A percentile compares a stretch with the other conserved stretches of the same genome.
phyloP scores from a whole-genome alignment of 2,888 invertebrate genomes.

The Lobophora halterata region DNA sequence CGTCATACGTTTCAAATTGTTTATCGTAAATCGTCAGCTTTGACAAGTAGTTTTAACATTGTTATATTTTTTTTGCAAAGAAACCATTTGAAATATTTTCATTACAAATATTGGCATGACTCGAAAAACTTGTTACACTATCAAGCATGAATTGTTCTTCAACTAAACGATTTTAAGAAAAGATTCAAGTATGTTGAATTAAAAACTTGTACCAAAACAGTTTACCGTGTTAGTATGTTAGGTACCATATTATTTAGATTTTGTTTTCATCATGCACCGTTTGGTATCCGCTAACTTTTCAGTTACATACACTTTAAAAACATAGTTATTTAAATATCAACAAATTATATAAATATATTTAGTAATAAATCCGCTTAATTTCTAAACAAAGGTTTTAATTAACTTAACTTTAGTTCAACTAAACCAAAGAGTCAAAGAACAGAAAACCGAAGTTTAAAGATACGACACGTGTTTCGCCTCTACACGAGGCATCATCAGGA shows the following conservation, averaged over 20 bases:
- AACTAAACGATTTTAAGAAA: not conserved
- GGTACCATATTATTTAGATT: constrained; percentile 5
- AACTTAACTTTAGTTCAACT: no score
- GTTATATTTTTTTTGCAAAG: constrained; percentile 29
- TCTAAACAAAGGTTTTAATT: no score
- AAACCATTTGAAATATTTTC: constrained; percentile 9
- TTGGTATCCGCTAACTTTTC: constrained; percentile 2
- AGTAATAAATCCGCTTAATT: no score
- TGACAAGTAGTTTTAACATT: constrained; percentile 20
- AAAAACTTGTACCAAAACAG: no score
- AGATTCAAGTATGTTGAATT: not conserved
- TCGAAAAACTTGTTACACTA: constrained; percentile 8
- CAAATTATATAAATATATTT: no score
- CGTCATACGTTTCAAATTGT: constrained; percentile 16
- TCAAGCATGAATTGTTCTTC: constrained; percentile 21
- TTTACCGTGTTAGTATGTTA: no score
- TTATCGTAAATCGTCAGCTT: constrained; percentile 15
- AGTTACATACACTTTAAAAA: not conserved
- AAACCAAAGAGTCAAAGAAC: no score
- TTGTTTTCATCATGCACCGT: constrained; percentile 9
- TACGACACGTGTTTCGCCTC: no score
- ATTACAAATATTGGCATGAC: constrained; percentile 26
- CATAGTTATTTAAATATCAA: no score
- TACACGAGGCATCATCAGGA: no score
- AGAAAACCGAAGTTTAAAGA: no score